Evolutionary conservation across 2,888 invertebrate species (phyloP), one percentile per base, ranked within the genome.

Genomic region (Diadromus collaris): DNA sequence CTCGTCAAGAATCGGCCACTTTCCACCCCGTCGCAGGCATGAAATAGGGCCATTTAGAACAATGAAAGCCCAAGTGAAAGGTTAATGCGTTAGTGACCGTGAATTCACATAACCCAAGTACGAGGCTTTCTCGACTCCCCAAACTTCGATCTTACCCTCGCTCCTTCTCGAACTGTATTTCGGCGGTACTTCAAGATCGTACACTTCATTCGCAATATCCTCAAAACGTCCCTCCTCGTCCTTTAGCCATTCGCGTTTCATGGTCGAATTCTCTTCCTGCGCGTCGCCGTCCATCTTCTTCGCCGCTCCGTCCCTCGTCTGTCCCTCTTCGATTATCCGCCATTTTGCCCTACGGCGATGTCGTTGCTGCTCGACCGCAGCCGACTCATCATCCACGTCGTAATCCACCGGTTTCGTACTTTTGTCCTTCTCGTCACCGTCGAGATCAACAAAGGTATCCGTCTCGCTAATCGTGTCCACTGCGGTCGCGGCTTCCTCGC

Each of bases 311-410:
- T 63, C 64, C n/a, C 44, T 27, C 13, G 27, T 84, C 51, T 86
- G 86, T 13, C 32, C 84, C 48, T 86, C 87, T 13, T 88, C 86
- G 19, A 83, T 78, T 44, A 89, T 80, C 34, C 82, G 83, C 89
- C 89, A 89, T 60, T 88, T 89, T 0, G 88, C 86, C 38, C 87
- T 71, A 21, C 76, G 81, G 48, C 85, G 84, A 24, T 82, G 78
- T 24, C 82, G 81, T 6, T 75, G 78, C n/a, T 71, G 58, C 51
- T 82, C 70, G 29, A 77, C 60, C 7, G 58, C 60, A 2, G 73
- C 34, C 6, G 73, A 48, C 10, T 80, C 78, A 32, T 80, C 76
- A 16, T 77, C 71, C 54, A 68, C 44, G 34, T 76, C 72, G 54
- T 79, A 75, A 73, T 78, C 68, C 54, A 58, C 16, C 34, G 48